Conservation (phyloP, 2,113 vertebrate species). For the Crotalus helleri region DNA sequence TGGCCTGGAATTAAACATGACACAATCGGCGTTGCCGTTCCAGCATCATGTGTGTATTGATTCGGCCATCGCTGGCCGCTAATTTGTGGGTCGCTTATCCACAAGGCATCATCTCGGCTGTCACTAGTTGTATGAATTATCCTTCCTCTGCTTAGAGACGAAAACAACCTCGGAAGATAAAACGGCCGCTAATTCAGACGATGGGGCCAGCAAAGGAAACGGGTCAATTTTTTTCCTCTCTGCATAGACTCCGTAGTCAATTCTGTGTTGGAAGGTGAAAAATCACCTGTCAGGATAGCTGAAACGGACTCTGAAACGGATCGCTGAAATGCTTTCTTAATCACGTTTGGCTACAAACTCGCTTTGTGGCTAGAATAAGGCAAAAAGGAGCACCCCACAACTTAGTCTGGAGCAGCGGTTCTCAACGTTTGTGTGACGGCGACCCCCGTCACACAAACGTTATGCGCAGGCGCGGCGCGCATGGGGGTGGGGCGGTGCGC, state of each 20-base stretch:
- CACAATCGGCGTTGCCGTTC: slow-evolving; percentile 21
- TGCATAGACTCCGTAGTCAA: not conserved
- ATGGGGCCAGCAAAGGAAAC: not conserved
- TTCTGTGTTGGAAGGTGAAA: not conserved
- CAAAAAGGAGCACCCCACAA: not conserved
- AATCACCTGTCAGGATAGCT: not conserved
- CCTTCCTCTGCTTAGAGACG: slow-evolving; percentile 16
- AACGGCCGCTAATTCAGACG: slow-evolving; percentile 53
- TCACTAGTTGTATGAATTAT: slow-evolving; percentile 35
- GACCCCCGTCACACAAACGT: too few species aligned
- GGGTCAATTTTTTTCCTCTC: slow-evolving; percentile 13
- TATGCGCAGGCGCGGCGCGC: too few species aligned
- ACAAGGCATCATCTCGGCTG: slow-evolving; percentile 23
- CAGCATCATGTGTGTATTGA: slow-evolving; percentile 57
- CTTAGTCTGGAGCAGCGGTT: too few species aligned
- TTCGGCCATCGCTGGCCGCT: slow-evolving; percentile 49
- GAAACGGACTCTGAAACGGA: not conserved
- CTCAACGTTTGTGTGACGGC: too few species aligned
- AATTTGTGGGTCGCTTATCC: slow-evolving; percentile 44
- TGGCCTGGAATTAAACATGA: slow-evolving; percentile 19
- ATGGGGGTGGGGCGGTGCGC: too few species aligned
- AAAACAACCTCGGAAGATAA: slow-evolving; percentile 50
- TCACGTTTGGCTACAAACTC: not conserved
- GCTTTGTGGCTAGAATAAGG: not conserved
- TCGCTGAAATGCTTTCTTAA: not conserved